Evolutionary conservation across 2,888 invertebrate genomes (phyloP), one percentile per base, ranked within the genome.

Genomic region (Andrena minutula): DNA sequence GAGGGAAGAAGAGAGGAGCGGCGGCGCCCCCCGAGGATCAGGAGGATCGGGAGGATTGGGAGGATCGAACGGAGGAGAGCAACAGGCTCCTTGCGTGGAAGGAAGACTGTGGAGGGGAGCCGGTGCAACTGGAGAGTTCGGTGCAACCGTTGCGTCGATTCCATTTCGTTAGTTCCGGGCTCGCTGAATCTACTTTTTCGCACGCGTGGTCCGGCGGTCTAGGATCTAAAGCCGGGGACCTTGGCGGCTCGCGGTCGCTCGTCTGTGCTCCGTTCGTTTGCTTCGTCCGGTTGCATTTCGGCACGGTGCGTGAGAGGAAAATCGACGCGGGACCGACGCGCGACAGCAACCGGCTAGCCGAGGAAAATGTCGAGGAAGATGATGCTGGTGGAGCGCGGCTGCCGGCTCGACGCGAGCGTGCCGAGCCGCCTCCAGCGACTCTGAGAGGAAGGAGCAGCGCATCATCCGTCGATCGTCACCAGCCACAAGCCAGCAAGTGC

Each of bases 41-140:
- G 41, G 41, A 41, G 41, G 41, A 41, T 41, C 28, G 16, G 41
- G 86, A 87, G 84, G 81, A 82, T 77, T 87, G 78, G 84, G 79
- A 79, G 82, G 86, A 88, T 82, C 86, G 88, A 82, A 76, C 77
- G 83, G 85, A 82, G 84, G 84, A 84, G 89, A 88, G 88, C 88
- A 88, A 88, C 88, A 88, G 88, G 88, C 88, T 84, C 85, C 83
- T 84, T 85, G 79, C 85, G 83, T 75, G 76, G 76, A 82, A 82
- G 84, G 83, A 84, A 79, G 82, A 75, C 72, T 61, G 86, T 75
- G 85, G 82, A 79, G 85, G 85, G 77, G 79, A 60, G 75, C 56
- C 64, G 85, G 76, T 60, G 56, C 71, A 71, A 79, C 79, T 53
- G 78, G 79, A 78, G 86, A 84, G 84, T 88, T 87, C 87, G 87